Conservation (phyloP, 1,140 invertebrate species). For the Drosophila lacteicornis region DNA sequence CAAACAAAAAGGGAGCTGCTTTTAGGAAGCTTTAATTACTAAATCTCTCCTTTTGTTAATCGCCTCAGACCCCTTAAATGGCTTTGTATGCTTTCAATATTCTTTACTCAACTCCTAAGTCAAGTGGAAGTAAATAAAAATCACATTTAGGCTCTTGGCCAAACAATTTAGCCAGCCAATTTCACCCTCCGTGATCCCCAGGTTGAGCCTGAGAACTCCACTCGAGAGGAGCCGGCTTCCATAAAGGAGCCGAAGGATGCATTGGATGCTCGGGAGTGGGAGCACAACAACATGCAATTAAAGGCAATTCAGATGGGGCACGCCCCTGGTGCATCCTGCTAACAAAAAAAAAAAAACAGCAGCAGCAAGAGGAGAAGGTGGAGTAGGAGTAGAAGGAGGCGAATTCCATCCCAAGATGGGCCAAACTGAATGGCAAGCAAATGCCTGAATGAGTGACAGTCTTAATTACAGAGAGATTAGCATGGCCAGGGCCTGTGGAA, state of each 20-base stretch:
- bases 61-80: neutral
- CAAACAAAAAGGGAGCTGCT: neutral
- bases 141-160: slow-evolving; percentile 27
- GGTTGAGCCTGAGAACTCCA: slow-evolving; percentile 17
- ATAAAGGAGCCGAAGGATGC: slow-evolving; percentile 8
- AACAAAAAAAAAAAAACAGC: neutral
- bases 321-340: slow-evolving; percentile 16
- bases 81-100: neutral
- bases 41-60: neutral
- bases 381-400: neutral
- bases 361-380: neutral
- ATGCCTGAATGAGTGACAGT: slow-evolving; percentile 71
- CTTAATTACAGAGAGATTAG: slow-evolving; percentile 80
- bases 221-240: neutral
- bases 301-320: slow-evolving; percentile 59
- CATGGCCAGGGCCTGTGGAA: slow-evolving; percentile 43
- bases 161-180: slow-evolving; percentile 11
- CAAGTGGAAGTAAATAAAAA: slow-evolving; percentile 33
- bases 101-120: slow-evolving; percentile 10
- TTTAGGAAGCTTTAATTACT: slow-evolving; percentile 14
- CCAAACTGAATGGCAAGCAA: slow-evolving; percentile 51
- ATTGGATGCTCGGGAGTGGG: neutral
- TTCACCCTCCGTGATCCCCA: neutral
- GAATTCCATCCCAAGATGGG: slow-evolving; percentile 31
- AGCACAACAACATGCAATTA: slow-evolving; percentile 51